Percentiles rank a stretch among this genome's conserved stretches.
Conservation (phyloP, 2,888 invertebrate genomes). For the Ormia ochracea region DNA sequence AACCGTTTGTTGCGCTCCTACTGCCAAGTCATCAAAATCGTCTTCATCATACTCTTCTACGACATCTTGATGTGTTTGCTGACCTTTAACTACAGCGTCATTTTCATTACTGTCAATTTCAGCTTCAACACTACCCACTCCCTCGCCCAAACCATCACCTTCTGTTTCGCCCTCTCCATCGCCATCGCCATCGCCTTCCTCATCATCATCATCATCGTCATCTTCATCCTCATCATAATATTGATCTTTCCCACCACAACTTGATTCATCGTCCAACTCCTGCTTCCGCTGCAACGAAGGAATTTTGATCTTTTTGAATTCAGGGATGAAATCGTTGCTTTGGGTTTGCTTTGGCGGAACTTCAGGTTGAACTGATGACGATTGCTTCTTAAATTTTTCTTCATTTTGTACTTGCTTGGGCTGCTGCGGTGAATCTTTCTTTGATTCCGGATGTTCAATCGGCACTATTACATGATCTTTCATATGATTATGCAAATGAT, state of each 20-base stretch:
- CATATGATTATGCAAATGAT: constrained; percentile 76
- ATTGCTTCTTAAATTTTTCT: constrained; percentile 11
- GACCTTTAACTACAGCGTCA: not conserved
- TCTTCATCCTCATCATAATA: constrained; percentile 60
- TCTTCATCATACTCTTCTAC: constrained; percentile 59
- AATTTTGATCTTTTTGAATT: constrained; percentile 64
- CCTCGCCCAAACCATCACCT: constrained; percentile 49
- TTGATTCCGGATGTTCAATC: constrained; percentile 59
- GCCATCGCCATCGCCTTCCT: constrained; percentile 53
- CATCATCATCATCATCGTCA: constrained; percentile 59
- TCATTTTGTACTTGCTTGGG: constrained; percentile 1
- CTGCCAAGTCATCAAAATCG: constrained; percentile 64
- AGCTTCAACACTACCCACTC: constrained; percentile 53
- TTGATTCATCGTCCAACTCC: constrained; percentile 44
- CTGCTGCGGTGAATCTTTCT: constrained; percentile 19
- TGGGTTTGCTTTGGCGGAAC: constrained; percentile 13
- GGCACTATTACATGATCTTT: constrained; percentile 73
- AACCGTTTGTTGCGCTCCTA: constrained; percentile 63
- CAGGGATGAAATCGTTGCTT: constrained; percentile 40
- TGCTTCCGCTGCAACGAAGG: constrained; percentile 39
- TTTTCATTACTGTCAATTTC: constrained; percentile 35
- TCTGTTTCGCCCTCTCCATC: constrained; percentile 58
- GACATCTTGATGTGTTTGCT: constrained; percentile 14
- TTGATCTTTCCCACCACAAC: constrained; percentile 59
- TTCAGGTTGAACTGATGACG: not conserved